These are phyloP conservation scores for Torymus tubicola DNA, from an alignment of 2,888 invertebrate genomes.

Conservation along the genomic window DNA sequence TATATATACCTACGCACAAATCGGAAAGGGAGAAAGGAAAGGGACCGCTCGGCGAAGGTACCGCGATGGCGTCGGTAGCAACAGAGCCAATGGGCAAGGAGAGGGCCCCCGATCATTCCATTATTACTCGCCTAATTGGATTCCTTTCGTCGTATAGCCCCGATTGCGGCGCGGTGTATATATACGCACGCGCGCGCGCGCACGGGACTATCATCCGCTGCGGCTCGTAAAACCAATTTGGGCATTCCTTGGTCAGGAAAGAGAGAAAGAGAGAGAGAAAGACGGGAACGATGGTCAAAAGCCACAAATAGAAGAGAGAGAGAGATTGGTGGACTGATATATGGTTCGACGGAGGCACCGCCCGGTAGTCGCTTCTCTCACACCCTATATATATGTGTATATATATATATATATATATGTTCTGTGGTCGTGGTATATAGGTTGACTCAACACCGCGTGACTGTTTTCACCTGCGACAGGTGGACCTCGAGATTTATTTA, in stretches of 20 bases:
- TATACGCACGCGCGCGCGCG: too few species aligned
- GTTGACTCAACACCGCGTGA: too few species aligned
- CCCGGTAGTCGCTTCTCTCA: constrained; percentile 15
- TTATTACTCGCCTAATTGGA: constrained; percentile 74
- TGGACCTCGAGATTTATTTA: too few species aligned
- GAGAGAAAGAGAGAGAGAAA: constrained; percentile 16
- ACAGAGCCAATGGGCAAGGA: constrained; percentile 34
- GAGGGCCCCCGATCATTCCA: constrained; percentile 68
- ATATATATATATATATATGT: too few species aligned
- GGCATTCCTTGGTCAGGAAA: constrained; percentile 64
- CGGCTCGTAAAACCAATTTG: constrained; percentile 70
- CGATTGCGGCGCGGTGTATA: constrained; percentile 64
- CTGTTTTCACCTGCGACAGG: too few species aligned
- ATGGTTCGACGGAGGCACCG: constrained; percentile 60
- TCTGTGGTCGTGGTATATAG: too few species aligned
- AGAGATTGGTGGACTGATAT: constrained; percentile 62
- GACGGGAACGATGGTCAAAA: background rate
- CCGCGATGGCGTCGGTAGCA: background rate
- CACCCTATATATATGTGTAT: too few species aligned
- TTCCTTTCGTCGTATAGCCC: constrained; percentile 70
- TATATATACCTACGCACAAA: too few species aligned
- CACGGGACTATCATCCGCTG: constrained; percentile 35
- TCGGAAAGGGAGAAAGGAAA: background rate
- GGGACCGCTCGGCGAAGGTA: background rate
- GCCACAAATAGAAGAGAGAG: constrained; percentile 1